Evolutionary conservation across 2,797 vertebrate genomes (phyloP).

Genomic region (Neosilurus hyrtlii): DNA sequence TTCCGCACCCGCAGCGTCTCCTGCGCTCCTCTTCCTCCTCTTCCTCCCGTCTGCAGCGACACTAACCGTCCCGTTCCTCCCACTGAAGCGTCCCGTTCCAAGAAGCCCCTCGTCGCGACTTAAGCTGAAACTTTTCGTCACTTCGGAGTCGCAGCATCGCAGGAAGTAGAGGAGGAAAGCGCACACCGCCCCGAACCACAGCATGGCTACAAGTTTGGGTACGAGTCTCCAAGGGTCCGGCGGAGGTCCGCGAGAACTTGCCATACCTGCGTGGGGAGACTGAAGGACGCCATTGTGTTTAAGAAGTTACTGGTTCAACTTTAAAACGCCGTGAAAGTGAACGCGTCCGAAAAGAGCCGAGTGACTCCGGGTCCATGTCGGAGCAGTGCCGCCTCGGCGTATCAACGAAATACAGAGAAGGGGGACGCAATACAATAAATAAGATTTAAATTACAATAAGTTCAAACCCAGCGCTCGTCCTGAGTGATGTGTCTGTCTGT

Average conservation of each 20-base stretch:
- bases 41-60: neutral
- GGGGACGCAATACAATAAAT: neutral
- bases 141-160: slow-evolving; percentile 68
- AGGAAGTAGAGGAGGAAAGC: slow-evolving; percentile 70
- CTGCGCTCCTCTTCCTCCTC: slow-evolving; percentile 5
- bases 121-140: slow-evolving; percentile 58
- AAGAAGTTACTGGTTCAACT: slow-evolving; percentile 30
- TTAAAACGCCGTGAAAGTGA: neutral
- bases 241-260: slow-evolving; percentile 61
- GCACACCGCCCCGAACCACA: slow-evolving; percentile 70
- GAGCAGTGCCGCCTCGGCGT: neutral
- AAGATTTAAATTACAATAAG: neutral
- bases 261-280: slow-evolving; percentile 65
- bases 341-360: neutral
- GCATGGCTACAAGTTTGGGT: slow-evolving; percentile 72
- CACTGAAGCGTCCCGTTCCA: slow-evolving; percentile 55
- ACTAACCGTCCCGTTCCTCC: slow-evolving; percentile 51
- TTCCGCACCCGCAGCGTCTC: neutral
- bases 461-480: slow-evolving; percentile 42
- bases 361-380: slow-evolving; percentile 1
- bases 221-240: slow-evolving; percentile 70
- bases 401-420: neutral
- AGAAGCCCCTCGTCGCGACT: slow-evolving; percentile 51
- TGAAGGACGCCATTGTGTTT: slow-evolving; percentile 26
- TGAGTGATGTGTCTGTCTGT: slow-evolving; percentile 31